Base-by-base conservation (phyloP, 2,113 vertebrate genomes). In the Melozone crissalis region DNA sequence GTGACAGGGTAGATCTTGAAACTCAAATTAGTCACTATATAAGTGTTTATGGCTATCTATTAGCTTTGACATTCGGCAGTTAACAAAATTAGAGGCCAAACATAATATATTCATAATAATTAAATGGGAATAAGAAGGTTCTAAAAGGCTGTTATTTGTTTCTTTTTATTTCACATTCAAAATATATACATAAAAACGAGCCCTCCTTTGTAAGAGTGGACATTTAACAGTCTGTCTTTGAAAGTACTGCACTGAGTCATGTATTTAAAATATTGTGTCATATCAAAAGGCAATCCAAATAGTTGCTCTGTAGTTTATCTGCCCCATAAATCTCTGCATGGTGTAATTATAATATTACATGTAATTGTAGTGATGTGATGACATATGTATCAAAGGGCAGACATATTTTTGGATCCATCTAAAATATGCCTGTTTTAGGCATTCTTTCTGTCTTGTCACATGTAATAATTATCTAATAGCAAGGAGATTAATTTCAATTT, bases 261-360 rank as follows among this genome's bases (percentile, higher is more conserved):
- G 41, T 69, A 58, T 66, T 94, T 73, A 84, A 82, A 76, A 87
- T 76, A 82, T n/a, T 89, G 41, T 83, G 71, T 91, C 69, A 76
- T 72, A 57, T 39, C 77, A 62, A 87, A 90, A 95, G 58, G 57
- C 5, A 5, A 44, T 75, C 41, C n/a, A 84, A 89, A 47, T 35
- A 59, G 52, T 82, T 87, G 39, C 46, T 61, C 26, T 65, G 1
- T 24, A 72, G 73, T 91, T 91, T 87, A 84, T 87, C 91, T 87
- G 47, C 46, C 30, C 67, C 74, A 21, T 72, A 78, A 90, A 89
- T 93, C 93, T 86, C 75, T 75, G 59, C 59, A 39, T 77, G 44
- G 37, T 93, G 72, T 86, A 93, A 93, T 95, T 92, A 72, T 41
- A 63, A 33, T 33, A 30, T 87, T 87, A 33, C 43, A 23, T 79